Evolutionary conservation across 2,113 vertebrate genomes (phyloP), one percentile per base, ranked within the genome.

Genomic region (Engystomops pustulosus): DNA sequence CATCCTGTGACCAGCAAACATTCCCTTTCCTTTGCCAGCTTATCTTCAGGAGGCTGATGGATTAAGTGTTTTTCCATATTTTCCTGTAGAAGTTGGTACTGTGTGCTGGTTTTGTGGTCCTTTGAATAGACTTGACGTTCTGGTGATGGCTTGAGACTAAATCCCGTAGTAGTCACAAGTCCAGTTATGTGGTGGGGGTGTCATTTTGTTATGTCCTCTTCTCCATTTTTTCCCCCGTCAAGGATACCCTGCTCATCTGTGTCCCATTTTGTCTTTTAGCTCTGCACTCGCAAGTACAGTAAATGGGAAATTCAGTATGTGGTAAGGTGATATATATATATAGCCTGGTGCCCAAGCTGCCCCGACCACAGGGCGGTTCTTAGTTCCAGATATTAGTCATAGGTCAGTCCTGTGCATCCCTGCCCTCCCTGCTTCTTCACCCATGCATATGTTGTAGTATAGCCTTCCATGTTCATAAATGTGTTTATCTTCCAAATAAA

Each of bases 301-400:
- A 85, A 47, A 85, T 76, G 83, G 83, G 83, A 85, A 70, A 58
- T 85, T 79, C 83, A 44, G 75, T 85, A 79, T 85, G 83, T 85
- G 74, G 74, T 85, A 85, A 85, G 83, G 83, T 69, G 83, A 36
- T 79, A 47, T 36, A 36, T 79, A 47, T 36, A 12, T 30, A 41
- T 41, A 70, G 60, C n/a, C n/a, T 55, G 27, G 45, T 51, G 53
- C 27, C 55, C 6, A 36, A 44, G 14, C 27, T 38, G 60, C 45
- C 72, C 60, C 45, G 27, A 45, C 47, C 30, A 17, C 27, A 53
- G 34, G 58, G 41, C 55, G 38, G n/a, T 55, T 1, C 27, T 41
- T 85, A 85, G 83, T 32, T 79, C 75, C 83, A 85, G 83, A 79
- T 41, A 17, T 70, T 84, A 84, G 81, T 74, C 25, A 10, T 75